Conservation (phyloP, 2,888 invertebrate species). For the Lasioglossum zephyrum region DNA sequence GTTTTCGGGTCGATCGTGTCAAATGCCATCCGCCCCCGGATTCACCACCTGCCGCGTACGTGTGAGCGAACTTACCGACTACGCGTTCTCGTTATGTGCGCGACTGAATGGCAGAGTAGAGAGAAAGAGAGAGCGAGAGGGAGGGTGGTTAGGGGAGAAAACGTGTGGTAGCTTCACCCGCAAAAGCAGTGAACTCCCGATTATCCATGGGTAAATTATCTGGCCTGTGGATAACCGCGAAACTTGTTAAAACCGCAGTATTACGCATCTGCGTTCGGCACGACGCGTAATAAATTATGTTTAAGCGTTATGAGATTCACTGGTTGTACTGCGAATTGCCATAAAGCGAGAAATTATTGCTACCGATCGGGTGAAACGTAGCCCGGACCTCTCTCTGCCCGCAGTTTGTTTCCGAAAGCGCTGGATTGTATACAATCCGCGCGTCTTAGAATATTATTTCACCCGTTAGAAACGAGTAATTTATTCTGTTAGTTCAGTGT, state of each 20-base stretch:
- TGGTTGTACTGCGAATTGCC: conserved; percentile 18
- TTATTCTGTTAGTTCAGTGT: background rate
- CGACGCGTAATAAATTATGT: conserved; percentile 53
- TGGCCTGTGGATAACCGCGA: conserved; percentile 58
- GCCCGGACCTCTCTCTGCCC: background rate
- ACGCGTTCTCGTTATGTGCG: conserved; percentile 20
- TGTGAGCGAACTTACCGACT: conserved; percentile 23
- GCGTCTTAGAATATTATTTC: background rate
- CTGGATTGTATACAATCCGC: background rate
- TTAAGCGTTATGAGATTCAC: conserved; percentile 47
- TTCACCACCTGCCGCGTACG: conserved; percentile 26
- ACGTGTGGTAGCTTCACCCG: conserved; percentile 29
- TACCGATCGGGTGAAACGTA: conserved; percentile 13
- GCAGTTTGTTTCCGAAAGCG: background rate
- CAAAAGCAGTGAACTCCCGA: conserved; percentile 57
- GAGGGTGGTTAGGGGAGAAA: background rate
- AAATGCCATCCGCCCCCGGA: conserved; percentile 13
- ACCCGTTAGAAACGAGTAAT: background rate
- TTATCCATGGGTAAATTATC: conserved; percentile 64
- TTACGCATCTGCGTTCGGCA: conserved; percentile 51
- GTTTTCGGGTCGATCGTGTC: conserved; percentile 29
- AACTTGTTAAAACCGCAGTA: conserved; percentile 58
- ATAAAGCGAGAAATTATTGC: conserved; percentile 41
- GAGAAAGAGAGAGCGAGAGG: background rate
- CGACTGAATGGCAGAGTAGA: background rate